Evolutionary conservation across 2,797 vertebrate genomes (phyloP), one percentile per base, ranked within the genome.

Genomic region (Anolis apletophallus): DNA sequence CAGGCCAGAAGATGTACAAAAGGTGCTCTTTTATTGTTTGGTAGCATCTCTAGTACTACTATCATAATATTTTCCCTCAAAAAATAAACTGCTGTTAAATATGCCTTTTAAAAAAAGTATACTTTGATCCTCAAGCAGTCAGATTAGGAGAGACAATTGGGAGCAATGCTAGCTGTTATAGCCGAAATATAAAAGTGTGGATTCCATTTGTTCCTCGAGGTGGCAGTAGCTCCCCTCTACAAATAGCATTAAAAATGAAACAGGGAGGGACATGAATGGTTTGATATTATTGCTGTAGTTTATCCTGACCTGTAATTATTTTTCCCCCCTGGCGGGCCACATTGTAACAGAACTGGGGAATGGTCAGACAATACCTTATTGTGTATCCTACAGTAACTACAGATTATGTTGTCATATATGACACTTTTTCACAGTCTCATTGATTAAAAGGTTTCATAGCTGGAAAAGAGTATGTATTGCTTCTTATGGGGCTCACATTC

Each of bases 141-240:
- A 81, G 23, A 1, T 5, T 59, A 29, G 61, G 8, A 50, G 50
- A 34, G 1, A 76, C 19, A 3, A 34, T 46, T 1, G n/a, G 4
- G 13, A 71, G 23, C 4, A 72, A 72, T 61, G 19, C 21, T 23
- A 36, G 29, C 16, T 36, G 9, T 12, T n/a, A 12, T 9, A 11
- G 23, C 11, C 50, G 59, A 71, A 52, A 59, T 69, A n/a, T 32
- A 26, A 61, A 80, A 26, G 3, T 46, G 14, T 67, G 34, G 8
- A 4, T 67, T 59, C 3, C 23, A 29, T 72, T 80, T 72, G 9
- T 7, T 40, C 68, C 84, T 59, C 76, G n/a, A 72, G 68, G 54
- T 79, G 68, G 52, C 76, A 82, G 29, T 32, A 87, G 73, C 29
- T 77, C 29, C 85, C 34, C 2, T 52, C 13, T 75, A 54, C 73